Evolutionary conservation across 2,113 vertebrate genomes (phyloP).

Genomic region (Myrmecobius fasciatus): DNA sequence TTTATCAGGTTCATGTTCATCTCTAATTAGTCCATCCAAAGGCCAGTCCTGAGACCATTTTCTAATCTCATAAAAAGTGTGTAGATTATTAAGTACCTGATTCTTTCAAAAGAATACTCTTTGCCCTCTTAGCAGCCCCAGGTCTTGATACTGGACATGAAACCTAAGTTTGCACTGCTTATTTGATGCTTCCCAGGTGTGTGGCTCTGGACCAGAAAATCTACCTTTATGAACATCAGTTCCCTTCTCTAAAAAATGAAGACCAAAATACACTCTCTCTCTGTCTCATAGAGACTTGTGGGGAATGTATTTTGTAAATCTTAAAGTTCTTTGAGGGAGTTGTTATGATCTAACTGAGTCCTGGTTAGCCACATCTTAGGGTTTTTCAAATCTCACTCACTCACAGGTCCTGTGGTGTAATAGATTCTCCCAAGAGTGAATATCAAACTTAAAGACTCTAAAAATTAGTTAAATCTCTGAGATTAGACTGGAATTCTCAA

Average conservation of each 20-base stretch:
- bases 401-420: background rate
- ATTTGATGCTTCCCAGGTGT: background rate
- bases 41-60: background rate
- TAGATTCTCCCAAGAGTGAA: background rate
- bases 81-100: background rate
- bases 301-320: background rate
- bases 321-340: background rate
- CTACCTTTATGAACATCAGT: background rate
- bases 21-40: background rate
- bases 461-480: background rate
- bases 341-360: background rate
- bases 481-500: background rate
- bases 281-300: background rate
- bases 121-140: background rate
- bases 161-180: background rate
- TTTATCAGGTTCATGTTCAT: background rate
- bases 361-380: background rate
- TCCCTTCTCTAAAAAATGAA: background rate
- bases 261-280: background rate
- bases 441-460: background rate
- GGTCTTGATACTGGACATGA: background rate
- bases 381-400: background rate
- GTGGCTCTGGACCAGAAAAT: background rate
- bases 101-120: background rate
- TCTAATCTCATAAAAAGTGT: background rate